Evolutionary conservation across 2,888 invertebrate genomes (phyloP).

Genomic region (Antheraea assamensis): DNA sequence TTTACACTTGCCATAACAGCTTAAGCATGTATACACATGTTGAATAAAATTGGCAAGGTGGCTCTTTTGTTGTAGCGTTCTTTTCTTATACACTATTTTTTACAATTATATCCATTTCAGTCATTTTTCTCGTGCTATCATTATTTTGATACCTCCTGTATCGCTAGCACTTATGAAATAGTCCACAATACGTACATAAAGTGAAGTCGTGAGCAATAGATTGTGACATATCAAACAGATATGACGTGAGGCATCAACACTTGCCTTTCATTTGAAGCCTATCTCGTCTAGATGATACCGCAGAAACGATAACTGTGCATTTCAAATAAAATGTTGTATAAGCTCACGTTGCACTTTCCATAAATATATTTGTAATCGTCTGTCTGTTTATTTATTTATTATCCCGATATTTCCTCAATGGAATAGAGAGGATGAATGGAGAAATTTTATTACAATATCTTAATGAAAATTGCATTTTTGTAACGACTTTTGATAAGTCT

Average conservation of each 20-base stretch:
- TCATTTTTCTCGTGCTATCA: background rate
- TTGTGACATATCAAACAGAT: background rate
- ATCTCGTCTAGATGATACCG: background rate
- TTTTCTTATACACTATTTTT: no score
- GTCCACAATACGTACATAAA: background rate
- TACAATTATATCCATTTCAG: no score
- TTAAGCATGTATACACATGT: no score
- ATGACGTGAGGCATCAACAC: background rate
- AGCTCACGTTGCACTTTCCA: background rate
- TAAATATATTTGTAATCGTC: background rate
- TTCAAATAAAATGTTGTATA: background rate
- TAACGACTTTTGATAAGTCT: no score
- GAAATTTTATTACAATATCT: no score
- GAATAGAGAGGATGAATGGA: no score
- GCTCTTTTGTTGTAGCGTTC: no score
- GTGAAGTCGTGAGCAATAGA: background rate
- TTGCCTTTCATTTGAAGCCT: background rate
- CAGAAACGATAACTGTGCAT: background rate
- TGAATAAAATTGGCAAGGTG: no score
- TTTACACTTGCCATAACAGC: no score
- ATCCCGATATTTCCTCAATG: no score
- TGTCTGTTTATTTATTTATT: background rate
- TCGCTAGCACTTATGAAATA: background rate
- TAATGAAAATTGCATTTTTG: no score
- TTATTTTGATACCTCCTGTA: background rate